Percentiles rank a stretch among this genome's conserved stretches.
These are phyloP conservation scores for Pristionchus japonicus DNA, from an alignment of 2,888 invertebrate species.

Conservation along the genomic window DNA sequence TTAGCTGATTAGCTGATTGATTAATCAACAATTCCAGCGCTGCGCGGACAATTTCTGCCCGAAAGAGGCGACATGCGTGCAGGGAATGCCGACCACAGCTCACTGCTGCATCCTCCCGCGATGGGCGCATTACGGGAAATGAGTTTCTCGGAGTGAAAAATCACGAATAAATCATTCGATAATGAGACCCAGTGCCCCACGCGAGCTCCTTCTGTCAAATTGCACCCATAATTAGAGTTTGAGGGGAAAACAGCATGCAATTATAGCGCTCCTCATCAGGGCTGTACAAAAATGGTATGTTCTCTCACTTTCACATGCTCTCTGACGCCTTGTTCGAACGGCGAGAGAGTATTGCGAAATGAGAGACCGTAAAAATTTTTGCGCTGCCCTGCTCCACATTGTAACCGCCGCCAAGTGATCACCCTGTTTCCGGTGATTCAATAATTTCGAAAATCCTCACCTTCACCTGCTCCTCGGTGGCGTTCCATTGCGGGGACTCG, in stretches of 20 bases:
- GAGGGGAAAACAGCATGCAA: too few relatives aligned
- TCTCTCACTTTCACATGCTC: background rate
- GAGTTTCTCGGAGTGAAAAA: background rate
- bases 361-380: background rate
- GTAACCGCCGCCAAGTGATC: too few relatives aligned
- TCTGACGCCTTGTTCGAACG: background rate
- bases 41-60: slow-evolving; percentile 19
- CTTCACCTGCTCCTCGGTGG: slow-evolving; percentile 47
- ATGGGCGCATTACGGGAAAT: background rate
- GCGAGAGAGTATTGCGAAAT: background rate
- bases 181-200: too few relatives aligned
- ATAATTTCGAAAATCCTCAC: slow-evolving; percentile 11
- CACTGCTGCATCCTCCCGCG: slow-evolving; percentile 20
- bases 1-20: background rate
- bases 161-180: too few relatives aligned
- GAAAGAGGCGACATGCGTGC: background rate
- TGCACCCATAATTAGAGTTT: too few relatives aligned
- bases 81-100: background rate
- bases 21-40: background rate
- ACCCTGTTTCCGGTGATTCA: too few relatives aligned
- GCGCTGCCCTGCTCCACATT: too few relatives aligned
- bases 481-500: slow-evolving; percentile 43
- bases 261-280: too few relatives aligned
- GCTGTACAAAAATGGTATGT: background rate
- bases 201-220: too few relatives aligned